Evolutionary conservation across 1,140 invertebrate genomes (phyloP).

Genomic region (Drosophila neocordata): DNA sequence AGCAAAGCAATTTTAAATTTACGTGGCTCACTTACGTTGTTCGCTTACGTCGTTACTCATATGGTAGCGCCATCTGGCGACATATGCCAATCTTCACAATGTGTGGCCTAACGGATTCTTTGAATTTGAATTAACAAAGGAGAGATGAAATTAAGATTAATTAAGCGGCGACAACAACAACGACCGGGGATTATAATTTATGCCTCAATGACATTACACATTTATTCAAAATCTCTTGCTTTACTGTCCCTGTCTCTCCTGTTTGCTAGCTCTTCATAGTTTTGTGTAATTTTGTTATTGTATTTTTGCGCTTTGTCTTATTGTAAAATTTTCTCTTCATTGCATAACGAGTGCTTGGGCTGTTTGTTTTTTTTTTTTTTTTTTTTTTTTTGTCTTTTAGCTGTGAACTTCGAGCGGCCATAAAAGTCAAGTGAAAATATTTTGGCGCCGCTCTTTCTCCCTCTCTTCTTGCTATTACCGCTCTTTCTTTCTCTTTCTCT

Average conservation of each 20-base stretch:
- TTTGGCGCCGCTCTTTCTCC: conserved; percentile 57
- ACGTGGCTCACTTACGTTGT: background rate
- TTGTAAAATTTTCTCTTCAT: conserved; percentile 69
- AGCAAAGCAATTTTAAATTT: too few species aligned
- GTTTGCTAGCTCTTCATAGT: background rate
- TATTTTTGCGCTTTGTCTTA: conserved; percentile 61
- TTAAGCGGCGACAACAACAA: background rate
- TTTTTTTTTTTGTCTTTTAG: conserved; percentile 1
- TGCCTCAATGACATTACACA: background rate
- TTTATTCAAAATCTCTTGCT: background rate
- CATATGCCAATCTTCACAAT: background rate
- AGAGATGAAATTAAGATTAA: background rate
- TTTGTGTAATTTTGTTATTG: conserved; percentile 35
- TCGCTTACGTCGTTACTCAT: background rate
- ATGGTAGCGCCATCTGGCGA: conserved; percentile 12
- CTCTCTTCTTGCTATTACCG: conserved; percentile 8
- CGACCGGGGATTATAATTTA: background rate
- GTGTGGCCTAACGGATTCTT: background rate
- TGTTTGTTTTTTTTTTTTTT: background rate
- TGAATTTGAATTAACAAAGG: background rate
- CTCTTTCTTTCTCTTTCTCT: background rate
- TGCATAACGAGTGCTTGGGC: conserved; percentile 47
- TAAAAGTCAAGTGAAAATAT: conserved; percentile 75
- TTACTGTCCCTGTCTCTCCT: background rate
- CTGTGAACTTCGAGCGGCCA: conserved; percentile 57